Base-by-base conservation (phyloP, 2,888 invertebrate species). In the Drosophila multiciliata region DNA sequence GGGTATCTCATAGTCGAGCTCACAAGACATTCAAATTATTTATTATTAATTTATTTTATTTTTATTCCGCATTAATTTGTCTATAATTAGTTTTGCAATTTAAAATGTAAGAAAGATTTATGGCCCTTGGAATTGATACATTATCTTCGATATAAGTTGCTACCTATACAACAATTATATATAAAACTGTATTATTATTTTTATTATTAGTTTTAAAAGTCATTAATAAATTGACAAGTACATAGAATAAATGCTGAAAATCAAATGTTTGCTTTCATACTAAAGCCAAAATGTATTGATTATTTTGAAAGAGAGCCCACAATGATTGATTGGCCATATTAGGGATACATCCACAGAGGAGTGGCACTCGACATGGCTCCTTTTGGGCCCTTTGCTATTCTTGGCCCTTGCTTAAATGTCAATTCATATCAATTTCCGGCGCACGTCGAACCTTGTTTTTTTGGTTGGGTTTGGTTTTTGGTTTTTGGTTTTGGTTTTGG, bases 381-480 rank as follows among this genome's bases (percentile, higher is more conserved):
- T 53, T 36, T 32, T 20, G 20, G 15, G 17, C 1, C 33, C 23
- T 9, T 53, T 26, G 35, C 26, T 48, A 42, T 52, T 35, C 35
- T 33, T 26, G 64, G 50, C 29, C 26, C 36, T 40, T 45, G 73
- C 35, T 50, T 58, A 26, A 48, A 45, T 72, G 61, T 57, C 48
- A 45, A 55, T 62, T 55, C n/a, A 61, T 73, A 76, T 76, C 66
- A 69, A 75, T 83, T 80, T 87, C 69, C 57, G 35, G 58, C 36
- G 48, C 61, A 67, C 53, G 61, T 78, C 50, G 49, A 35, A 29
- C 55, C 65, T 58, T 35, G 61, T 67, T 75, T 42, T 26, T 42
- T 33, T 17, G 23, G 48, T 42, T 33, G 23, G 36, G 6, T 12
- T 40, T 2, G 40, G 35, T 23, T 7, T 11, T 36, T 26, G 2